These are phyloP conservation scores for Adelphocoris suturalis DNA, from an alignment of 2,888 invertebrate species.

Conservation along the genomic window DNA sequence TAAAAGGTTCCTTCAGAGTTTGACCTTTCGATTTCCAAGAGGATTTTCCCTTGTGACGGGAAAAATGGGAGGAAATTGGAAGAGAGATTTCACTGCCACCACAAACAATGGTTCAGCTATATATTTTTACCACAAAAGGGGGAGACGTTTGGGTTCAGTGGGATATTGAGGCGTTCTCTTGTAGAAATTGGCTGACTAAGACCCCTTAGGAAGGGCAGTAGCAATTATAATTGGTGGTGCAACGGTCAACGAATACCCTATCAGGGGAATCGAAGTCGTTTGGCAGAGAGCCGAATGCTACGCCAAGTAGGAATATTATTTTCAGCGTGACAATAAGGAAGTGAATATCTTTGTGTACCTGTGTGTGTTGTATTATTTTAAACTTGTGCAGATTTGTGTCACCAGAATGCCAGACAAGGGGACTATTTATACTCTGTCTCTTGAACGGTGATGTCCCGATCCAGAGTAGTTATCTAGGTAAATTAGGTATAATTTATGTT, in stretches of 20 bases:
- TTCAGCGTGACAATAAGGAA: too few species aligned
- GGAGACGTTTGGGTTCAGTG: neutral
- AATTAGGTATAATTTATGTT: too few species aligned
- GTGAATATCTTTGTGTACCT: too few species aligned
- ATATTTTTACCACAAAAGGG: slow-evolving; percentile 18
- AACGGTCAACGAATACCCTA: neutral
- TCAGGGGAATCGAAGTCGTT: neutral
- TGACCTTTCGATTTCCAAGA: neutral
- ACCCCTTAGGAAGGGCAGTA: neutral
- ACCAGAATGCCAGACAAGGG: too few species aligned
- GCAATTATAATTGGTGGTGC: slow-evolving; percentile 11
- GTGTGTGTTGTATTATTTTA: too few species aligned
- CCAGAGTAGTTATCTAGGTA: too few species aligned
- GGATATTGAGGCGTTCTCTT: neutral
- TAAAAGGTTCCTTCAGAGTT: slow-evolving; percentile 33
- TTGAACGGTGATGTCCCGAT: too few species aligned
- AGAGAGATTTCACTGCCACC: slow-evolving; percentile 32
- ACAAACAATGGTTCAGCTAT: slow-evolving; percentile 27
- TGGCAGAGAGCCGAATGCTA: neutral
- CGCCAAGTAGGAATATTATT: neutral
- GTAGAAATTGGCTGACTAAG: neutral
- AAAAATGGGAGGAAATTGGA: slow-evolving; percentile 16
- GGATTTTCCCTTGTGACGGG: neutral
- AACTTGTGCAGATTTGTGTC: too few species aligned
- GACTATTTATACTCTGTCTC: too few species aligned